Evolutionary conservation across 2,113 vertebrate genomes (phyloP), one percentile per base, ranked within the genome.

Genomic region (Heterotilapia buettikoferi): DNA sequence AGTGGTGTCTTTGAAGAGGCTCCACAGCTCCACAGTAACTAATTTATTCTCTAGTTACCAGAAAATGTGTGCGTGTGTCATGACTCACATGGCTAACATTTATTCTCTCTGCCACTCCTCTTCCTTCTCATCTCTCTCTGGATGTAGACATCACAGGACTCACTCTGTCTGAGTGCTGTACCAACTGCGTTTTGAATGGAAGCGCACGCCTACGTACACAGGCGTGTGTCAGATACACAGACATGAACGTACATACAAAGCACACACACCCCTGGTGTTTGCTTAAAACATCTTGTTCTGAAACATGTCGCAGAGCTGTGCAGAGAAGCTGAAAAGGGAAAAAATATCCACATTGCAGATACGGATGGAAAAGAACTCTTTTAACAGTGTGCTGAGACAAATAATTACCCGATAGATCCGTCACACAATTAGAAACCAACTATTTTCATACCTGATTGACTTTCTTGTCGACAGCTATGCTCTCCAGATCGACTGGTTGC

Each of bases 91-190:
- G 80, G 81, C 80, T 66, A 84, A 90, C 89, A 79, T 90, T 80
- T 88, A 79, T 86, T 84, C 86, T 78, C 84, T 43, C 88, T 80
- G 84, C 88, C 82, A 78, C 89, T 90, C 83, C 36, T 90, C 80
- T 52, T 76, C 59, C 59, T 29, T 90, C 83, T 92, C 91, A 92
- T 92, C 90, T 91, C 90, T 89, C n/a, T 50, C 5, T 88, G 86
- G 87, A 88, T 92, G 82, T 45, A 88, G 90, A 92, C 90, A 87
- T 92, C 86, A 89, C 50, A 92, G 89, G 78, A n/a, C 78, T 86
- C 76, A 18, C 83, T 89, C 85, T 31, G 66, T 89, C 90, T 92
- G 85, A 91, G 91, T 78, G 89, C 86, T 82, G 84, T 40, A 85
- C 80, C 7, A 56, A 31, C 84, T 81, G 68, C 5, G 80, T 80